A percentile compares a stretch with the other conserved stretches of the same genome.
Conservation (phyloP, 2,113 vertebrate genomes). For the Papio anubis region DNA sequence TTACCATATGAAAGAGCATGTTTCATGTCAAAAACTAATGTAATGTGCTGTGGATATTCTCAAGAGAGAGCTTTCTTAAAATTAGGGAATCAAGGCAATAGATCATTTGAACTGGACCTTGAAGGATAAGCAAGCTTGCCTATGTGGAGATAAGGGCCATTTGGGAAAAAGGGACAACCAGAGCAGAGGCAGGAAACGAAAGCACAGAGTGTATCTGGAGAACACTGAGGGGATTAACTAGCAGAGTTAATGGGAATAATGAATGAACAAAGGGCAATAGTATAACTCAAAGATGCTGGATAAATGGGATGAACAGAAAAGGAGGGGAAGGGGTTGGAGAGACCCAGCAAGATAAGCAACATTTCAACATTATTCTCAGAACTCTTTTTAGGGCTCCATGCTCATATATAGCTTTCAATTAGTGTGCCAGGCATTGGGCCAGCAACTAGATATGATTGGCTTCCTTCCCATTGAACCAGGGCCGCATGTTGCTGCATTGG, state of each 20-base stretch:
- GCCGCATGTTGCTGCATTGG: background rate
- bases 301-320: background rate
- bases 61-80: background rate
- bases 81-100: background rate
- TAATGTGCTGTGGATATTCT: background rate
- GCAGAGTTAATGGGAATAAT: background rate
- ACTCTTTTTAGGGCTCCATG: background rate
- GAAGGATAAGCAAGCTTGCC: background rate
- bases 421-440: background rate
- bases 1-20: background rate
- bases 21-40: background rate
- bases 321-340: background rate
- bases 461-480: constrained; percentile 27
- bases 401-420: background rate
- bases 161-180: background rate
- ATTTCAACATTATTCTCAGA: background rate
- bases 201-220: background rate
- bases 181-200: background rate
- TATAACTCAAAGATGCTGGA: background rate
- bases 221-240: background rate
- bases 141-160: background rate
- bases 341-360: background rate
- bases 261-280: background rate
- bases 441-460: background rate
- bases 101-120: background rate